Base-by-base conservation (phyloP, 2,113 vertebrate genomes). In the Pterophyllum scalare region DNA sequence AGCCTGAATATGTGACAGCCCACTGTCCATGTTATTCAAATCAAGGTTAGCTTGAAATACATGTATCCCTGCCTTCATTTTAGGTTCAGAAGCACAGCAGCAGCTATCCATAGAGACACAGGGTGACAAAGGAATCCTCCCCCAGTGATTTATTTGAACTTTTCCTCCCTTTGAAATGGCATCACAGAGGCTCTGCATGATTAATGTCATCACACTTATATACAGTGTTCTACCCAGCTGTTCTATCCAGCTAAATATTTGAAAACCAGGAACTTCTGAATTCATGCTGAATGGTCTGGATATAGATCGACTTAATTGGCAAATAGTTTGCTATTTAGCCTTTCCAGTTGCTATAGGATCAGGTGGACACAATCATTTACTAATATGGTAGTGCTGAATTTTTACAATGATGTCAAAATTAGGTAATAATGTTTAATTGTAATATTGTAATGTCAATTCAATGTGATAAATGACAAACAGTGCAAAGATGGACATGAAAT, bases 151-250 rank as follows among this genome's bases (percentile, higher is more conserved):
- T 57, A 92, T 90, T 79, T 93, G 91, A 94, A 92, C 90, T 88
- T 93, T 88, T 88, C 81, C 82, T 86, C 81, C 72, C 82, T 93
- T 91, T 94, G 91, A 95, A 94, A 93, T 88, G 93, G 85, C 90
- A 93, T 89, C 87, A 91, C 84, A 91, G 91, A 85, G 88, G 56
- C 74, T n/a, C 80, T 87, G 92, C 84, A 77, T 90, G 91, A 92
- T 92, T 91, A 91, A 92, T 92, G 90, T 88, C 76, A 64, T 86
- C 79, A 64, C 83, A 82, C 80, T 81, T 77, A 83, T 61, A 81
- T 56, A 79, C 59, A 82, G 75, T 88, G 75, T 80, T 90, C 67
- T 82, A 82, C 81, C 59, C 61, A 61, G 62, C 61, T 64, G 89
- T 8, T 49, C 65, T 52, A 52, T 72, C 52, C 57, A 64, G 75